Percentiles rank a stretch among this genome's conserved stretches.
Conservation (phyloP, 2,797 vertebrate species). For the Sarcophilus harrisii region DNA sequence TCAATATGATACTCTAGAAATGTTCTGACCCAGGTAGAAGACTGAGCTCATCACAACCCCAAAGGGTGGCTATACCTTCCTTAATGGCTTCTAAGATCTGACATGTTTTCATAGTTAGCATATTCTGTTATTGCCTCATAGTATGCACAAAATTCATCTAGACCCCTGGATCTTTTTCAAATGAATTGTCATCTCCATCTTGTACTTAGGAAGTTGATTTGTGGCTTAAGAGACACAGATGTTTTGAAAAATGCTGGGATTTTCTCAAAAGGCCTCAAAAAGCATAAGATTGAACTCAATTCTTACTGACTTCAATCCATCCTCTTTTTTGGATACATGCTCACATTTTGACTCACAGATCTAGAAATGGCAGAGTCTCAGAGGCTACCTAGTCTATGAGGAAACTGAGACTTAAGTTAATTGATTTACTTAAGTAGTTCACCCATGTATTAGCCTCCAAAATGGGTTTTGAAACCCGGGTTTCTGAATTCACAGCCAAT, state of each 20-base stretch:
- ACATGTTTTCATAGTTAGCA: not conserved
- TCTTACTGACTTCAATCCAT: too few relatives aligned
- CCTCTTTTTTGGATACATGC: not conserved
- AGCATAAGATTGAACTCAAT: not conserved
- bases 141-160: not conserved
- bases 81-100: not conserved
- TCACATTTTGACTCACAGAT: not conserved
- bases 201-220: not conserved
- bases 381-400: not conserved
- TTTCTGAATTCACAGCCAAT: not conserved
- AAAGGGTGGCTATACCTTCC: not conserved
- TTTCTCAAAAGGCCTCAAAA: not conserved
- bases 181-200: not conserved
- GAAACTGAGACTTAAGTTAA: not conserved
- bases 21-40: not conserved
- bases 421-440: not conserved
- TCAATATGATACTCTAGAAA: not conserved
- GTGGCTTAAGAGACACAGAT: not conserved
- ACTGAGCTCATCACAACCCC: not conserved
- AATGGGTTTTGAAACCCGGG: not conserved
- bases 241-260: not conserved
- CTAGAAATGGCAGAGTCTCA: not conserved
- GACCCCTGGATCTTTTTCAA: not conserved
- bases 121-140: not conserved
- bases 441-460: not conserved